Evolutionary conservation across 2,113 vertebrate genomes (phyloP), one percentile per base, ranked within the genome.

Genomic region (Odocoileus virginianus): DNA sequence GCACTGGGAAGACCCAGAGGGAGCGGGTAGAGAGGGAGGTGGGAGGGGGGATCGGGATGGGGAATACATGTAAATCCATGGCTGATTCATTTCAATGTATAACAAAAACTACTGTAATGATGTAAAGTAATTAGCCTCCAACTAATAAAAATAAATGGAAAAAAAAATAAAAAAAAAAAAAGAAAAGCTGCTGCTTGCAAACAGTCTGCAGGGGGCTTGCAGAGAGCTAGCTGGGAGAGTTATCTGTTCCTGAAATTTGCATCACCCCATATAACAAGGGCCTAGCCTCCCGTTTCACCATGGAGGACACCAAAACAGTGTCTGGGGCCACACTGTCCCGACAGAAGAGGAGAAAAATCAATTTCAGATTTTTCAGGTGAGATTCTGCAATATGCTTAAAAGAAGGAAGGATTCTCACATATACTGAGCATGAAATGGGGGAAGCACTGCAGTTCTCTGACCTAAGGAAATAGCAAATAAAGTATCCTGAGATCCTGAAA

Each of bases 401-500:
- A 95, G 97, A 98, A 98, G 97, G 82, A 97, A 98, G 97, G 96
- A 97, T 97, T 98, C 97, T 97, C 95, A 94, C 81, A 91, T 81
- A 91, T 33, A 97, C 87, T 98, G n/a, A 71, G 67, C n/a, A 96
- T 97, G 96, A 98, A 94, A 97, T 50, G 92, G 47, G 98, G 98
- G 94, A 74, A 23, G 93, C 95, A 89, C 43, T 87, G 87, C 98
- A 97, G 96, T 94, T 97, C 98, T 98, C 94, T 93, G 89, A 97
- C 92, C 95, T 98, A 98, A 98, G 98, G 97, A 98, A 98, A 98
- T 93, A 87, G 93, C 97, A 98, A 98, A 98, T 93, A 78, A 97
- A 98, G 95, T 92, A 93, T 93, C 89, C 88, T 67, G 85, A 97
- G 90, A 89, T 93, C 97, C 57, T 97, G 97, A 97, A 96, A 97